phyloP scores from a whole-genome alignment of 2,888 invertebrate genomes.

The Clunio marinus region DNA sequence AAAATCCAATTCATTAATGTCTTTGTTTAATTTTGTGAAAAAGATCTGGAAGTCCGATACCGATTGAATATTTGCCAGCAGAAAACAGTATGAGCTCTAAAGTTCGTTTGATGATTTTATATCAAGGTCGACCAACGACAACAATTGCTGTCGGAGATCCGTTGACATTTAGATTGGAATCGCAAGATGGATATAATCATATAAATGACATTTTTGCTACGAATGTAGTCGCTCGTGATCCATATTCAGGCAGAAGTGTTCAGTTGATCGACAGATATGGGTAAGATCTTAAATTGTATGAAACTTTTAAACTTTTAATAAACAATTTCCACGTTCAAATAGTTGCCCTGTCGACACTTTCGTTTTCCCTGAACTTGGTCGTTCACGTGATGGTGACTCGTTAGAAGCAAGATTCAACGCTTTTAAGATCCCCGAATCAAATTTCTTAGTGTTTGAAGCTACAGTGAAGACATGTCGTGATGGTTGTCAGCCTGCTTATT shows the following conservation, averaged over 20 bases:
- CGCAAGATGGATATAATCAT: slow-evolving; percentile 84
- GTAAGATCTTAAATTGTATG: slow-evolving; percentile 55
- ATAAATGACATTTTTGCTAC: slow-evolving; percentile 88
- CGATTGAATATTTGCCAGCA: slow-evolving; percentile 86
- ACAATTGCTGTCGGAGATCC: slow-evolving; percentile 92
- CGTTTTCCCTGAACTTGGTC: slow-evolving; percentile 86
- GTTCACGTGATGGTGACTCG: slow-evolving; percentile 78
- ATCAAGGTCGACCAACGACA: slow-evolving; percentile 86
- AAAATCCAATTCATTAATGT: slow-evolving; percentile 39
- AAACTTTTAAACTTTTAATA: not conserved
- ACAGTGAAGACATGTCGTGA: slow-evolving; percentile 84
- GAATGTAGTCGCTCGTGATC: slow-evolving; percentile 87
- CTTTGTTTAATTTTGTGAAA: slow-evolving; percentile 1
- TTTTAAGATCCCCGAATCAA: slow-evolving; percentile 91
- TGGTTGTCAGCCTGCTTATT: slow-evolving; percentile 86
- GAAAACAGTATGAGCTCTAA: slow-evolving; percentile 87
- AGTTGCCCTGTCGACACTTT: slow-evolving; percentile 89
- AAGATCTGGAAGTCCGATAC: slow-evolving; percentile 86
- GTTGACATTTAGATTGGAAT: slow-evolving; percentile 80
- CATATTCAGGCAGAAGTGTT: slow-evolving; percentile 84
- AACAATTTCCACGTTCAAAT: slow-evolving; percentile 31
- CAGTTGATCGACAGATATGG: slow-evolving; percentile 85
- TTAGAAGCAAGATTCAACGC: slow-evolving; percentile 89
- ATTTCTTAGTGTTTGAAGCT: slow-evolving; percentile 88
- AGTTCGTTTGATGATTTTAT: slow-evolving; percentile 75